Evolutionary conservation across 2,888 invertebrate genomes (phyloP), one percentile per base, ranked within the genome.

Genomic region (Troglohyphantes excavatus): DNA sequence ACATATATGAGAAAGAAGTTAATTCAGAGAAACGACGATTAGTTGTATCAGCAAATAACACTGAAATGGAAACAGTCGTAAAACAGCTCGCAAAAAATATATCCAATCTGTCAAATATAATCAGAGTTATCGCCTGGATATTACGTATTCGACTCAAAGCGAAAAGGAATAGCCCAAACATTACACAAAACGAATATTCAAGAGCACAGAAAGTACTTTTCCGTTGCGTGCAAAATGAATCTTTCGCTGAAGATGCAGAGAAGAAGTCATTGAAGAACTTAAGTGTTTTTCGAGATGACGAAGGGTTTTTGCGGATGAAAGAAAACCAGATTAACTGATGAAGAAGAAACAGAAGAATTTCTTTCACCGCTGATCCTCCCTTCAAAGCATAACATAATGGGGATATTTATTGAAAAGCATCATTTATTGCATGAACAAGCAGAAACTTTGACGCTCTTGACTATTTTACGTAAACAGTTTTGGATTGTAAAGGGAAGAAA

Each of bases 231-330:
- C 79, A 79, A 26, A 46, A 43, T 19, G 26, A 79, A 39, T 67
- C 65, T n/a, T 67, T 27, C 13, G 11, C 6, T 6, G 73, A 53
- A 21, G 73, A 53, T 46, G 73, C 53, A 5, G 53, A 53, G 53
- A 73, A 23, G 33, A 73, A 61, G 29, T 26, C 29, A n/a, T 59
- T 61, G 59, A 53, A 19, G 19, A 21, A 27, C 59, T 76, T 76
- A 27, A 76, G 29, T n/a, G 53, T n/a, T n/a, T n/a, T n/a, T n/a
- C n/a, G n/a, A 82, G 84, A 84, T 59, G 67, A 84, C 43, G 53
- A 84, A 67, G 76, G 75, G 29, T 46, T 84, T 21, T 67, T 76
- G 61, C 27, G 75, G 27, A 21, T 75, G 59, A 73, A n/a, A n/a
- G n/a, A n/a, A 43, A 21, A 63, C 84, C 27, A 43, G 75, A 26